Conservation (phyloP, 2,797 vertebrate genomes). For the Epinephelus coioides region DNA sequence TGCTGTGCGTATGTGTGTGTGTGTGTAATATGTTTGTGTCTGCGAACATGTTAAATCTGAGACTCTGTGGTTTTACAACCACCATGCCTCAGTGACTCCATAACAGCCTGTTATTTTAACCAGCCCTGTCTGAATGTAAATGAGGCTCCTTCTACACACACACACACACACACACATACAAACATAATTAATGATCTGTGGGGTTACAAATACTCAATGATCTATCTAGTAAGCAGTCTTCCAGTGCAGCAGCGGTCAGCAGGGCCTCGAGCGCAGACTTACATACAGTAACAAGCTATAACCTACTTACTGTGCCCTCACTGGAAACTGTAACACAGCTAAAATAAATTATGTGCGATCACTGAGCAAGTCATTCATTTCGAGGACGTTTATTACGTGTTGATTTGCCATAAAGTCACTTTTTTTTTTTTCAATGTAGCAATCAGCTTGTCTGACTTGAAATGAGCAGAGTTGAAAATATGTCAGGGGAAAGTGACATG, state of each 20-base stretch:
- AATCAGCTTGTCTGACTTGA: not conserved
- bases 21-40: constrained; percentile 12
- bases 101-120: constrained; percentile 62
- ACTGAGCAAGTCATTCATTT: not conserved
- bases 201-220: constrained; percentile 46
- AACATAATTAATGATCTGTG: constrained; percentile 31
- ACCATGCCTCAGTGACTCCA: constrained; percentile 42
- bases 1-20: not conserved
- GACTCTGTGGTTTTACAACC: constrained; percentile 56
- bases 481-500: not conserved
- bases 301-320: not conserved
- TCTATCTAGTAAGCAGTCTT: constrained; percentile 39
- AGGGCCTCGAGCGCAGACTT: constrained; percentile 1
- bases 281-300: constrained; percentile 9
- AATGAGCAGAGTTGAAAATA: not conserved
- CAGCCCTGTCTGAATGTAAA: constrained; percentile 39
- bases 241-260: not conserved
- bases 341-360: constrained; percentile 11
- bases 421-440: not conserved
- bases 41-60: constrained; percentile 50
- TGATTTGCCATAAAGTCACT: not conserved
- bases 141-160: constrained; percentile 20
- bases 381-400: not conserved
- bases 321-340: constrained; percentile 10
- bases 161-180: constrained; percentile 3